A percentile compares a stretch with the other conserved stretches of the same genome.
Evolutionary conservation across 2,888 invertebrate species (phyloP).

Genomic region (Leucoptera coffeella): DNA sequence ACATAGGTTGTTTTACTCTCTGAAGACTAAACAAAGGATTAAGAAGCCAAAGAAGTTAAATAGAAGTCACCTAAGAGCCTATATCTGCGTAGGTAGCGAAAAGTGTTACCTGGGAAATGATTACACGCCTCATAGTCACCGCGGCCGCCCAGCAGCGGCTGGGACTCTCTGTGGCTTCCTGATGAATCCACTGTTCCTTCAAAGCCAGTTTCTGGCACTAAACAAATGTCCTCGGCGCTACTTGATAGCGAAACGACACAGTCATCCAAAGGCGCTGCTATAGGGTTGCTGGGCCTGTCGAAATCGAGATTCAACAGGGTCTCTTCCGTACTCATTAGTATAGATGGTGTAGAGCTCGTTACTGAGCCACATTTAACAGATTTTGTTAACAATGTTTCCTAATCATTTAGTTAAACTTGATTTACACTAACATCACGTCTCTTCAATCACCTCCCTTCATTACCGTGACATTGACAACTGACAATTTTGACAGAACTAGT

Average conservation of each 20-base stretch:
- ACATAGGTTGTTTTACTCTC: no score
- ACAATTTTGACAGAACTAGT: conserved; percentile 12
- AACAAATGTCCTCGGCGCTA: conserved; percentile 63
- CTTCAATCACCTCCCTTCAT: no score
- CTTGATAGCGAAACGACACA: conserved; percentile 55
- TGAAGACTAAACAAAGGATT: no score
- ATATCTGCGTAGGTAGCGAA: no score
- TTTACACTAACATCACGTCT: conserved; percentile 38
- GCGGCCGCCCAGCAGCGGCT: conserved; percentile 85
- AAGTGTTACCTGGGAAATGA: conserved; percentile 83
- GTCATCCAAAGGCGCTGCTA: conserved; percentile 42
- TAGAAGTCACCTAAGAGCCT: no score
- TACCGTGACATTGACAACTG: conserved; percentile 15
- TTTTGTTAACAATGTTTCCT: conserved; percentile 44
- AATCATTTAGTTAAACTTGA: no score
- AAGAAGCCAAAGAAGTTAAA: no score
- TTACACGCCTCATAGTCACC: conserved; percentile 73
- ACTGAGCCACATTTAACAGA: conserved; percentile 49
- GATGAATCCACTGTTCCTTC: conserved; percentile 80
- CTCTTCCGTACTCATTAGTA: conserved; percentile 58
- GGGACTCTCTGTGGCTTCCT: conserved; percentile 84
- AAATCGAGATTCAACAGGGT: conserved; percentile 59
- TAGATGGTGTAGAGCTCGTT: conserved; percentile 33
- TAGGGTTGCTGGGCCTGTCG: conserved; percentile 43
- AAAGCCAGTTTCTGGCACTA: conserved; percentile 79